A percentile compares a stretch with the other conserved stretches of the same genome.
These are phyloP conservation scores for Drosophila tropicalis DNA, from an alignment of 1,140 invertebrate genomes.

Conservation along the genomic window DNA sequence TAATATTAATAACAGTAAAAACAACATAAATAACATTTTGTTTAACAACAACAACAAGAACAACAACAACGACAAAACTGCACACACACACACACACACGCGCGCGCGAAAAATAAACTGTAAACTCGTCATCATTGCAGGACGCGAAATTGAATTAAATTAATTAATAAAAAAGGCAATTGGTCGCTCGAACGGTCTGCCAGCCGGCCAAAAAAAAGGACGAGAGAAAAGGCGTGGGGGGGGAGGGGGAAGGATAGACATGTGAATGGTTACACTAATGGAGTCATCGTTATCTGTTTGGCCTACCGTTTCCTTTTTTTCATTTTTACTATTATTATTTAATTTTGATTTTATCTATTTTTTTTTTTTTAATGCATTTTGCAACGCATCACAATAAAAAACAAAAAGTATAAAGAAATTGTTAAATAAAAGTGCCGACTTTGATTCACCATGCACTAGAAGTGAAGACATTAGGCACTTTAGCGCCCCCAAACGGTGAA, in stretches of 20 bases:
- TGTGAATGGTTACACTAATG: too few relatives aligned
- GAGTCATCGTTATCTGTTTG: slow-evolving; percentile 11
- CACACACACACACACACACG: slow-evolving; percentile 2
- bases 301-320: slow-evolving; percentile 11
- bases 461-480: too few relatives aligned
- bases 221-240: neutral
- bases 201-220: neutral
- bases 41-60: slow-evolving; percentile 32
- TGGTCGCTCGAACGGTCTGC: slow-evolving; percentile 16
- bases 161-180: slow-evolving; percentile 77
- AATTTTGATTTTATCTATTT: slow-evolving; percentile 71
- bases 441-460: too few relatives aligned
- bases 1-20: slow-evolving; percentile 72
- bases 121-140: slow-evolving; percentile 12
- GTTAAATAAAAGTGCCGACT: neutral
- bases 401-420: neutral
- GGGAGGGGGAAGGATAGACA: neutral
- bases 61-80: slow-evolving; percentile 29
- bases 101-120: neutral
- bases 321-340: slow-evolving; percentile 62
- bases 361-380: slow-evolving; percentile 57
- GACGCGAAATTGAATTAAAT: slow-evolving; percentile 60
- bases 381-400: neutral
- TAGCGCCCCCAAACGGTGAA: too few relatives aligned
- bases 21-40: slow-evolving; percentile 41